Conservation (phyloP, 2,113 vertebrate species). For the Microcebus tavaratra region DNA sequence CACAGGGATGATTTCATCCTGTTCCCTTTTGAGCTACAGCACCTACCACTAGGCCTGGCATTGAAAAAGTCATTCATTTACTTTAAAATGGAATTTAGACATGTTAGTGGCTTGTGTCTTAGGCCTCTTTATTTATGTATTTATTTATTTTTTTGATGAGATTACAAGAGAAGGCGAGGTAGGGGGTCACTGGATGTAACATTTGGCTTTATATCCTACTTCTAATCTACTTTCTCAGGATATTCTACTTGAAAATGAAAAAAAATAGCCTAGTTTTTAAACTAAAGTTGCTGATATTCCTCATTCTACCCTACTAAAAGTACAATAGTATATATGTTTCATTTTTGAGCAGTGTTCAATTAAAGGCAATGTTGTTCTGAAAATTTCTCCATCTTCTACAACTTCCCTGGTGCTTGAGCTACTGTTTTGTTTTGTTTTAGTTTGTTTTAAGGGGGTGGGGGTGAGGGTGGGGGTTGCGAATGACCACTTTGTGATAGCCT, state of each 20-base stretch:
- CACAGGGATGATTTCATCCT: neutral
- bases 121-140: neutral
- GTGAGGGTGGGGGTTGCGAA: neutral
- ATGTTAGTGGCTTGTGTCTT: neutral
- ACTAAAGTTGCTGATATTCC: neutral
- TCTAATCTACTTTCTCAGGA: neutral
- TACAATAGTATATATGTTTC: neutral
- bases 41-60: neutral
- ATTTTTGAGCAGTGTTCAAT: neutral
- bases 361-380: neutral
- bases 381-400: neutral
- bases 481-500: neutral
- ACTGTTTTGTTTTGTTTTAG: neutral
- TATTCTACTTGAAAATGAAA: neutral
- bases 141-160: neutral
- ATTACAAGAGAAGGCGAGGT: neutral
- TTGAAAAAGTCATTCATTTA: neutral
- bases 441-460: neutral
- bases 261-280: neutral
- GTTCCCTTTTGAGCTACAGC: neutral
- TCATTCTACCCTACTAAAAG: neutral
- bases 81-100: neutral
- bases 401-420: neutral
- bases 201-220: neutral
- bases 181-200: neutral